These are phyloP conservation scores for Galeruca laticollis DNA, from an alignment of 2,888 invertebrate genomes.

Conservation along the genomic window DNA sequence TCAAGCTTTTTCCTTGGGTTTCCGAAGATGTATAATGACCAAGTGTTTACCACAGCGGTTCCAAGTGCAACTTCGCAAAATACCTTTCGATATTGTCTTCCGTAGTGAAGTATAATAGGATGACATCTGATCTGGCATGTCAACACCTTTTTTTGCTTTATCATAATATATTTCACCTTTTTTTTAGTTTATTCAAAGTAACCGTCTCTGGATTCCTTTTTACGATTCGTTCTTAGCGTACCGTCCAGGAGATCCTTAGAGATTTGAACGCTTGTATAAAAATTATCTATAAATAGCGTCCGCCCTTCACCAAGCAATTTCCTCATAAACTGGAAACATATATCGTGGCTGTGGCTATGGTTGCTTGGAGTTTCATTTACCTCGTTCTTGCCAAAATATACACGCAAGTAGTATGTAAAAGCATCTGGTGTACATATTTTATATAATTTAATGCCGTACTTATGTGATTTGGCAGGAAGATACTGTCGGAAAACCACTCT, in stretches of 20 bases:
- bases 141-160: slow-evolving; percentile 41
- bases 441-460: slow-evolving; percentile 29
- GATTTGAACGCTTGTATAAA: slow-evolving; percentile 35
- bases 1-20: no score
- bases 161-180: slow-evolving; percentile 42
- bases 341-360: slow-evolving; percentile 22
- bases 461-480: slow-evolving; percentile 32
- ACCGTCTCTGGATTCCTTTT: slow-evolving; percentile 32
- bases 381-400: slow-evolving; percentile 32
- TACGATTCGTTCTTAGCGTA: slow-evolving; percentile 32
- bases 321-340: slow-evolving; percentile 20
- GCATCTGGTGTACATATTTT: slow-evolving; percentile 32
- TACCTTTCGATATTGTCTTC: no score
- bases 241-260: slow-evolving; percentile 34
- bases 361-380: slow-evolving; percentile 11
- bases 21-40: no score
- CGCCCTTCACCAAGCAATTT: slow-evolving; percentile 28
- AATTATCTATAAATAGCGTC: slow-evolving; percentile 34
- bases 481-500: slow-evolving; percentile 24
- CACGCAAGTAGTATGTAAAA: slow-evolving; percentile 29
- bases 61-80: no score
- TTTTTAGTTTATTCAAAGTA: slow-evolving; percentile 25
- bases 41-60: no score
- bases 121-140: no score
- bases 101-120: no score